phyloP scores from a whole-genome alignment of 2,113 vertebrate species.

The Ammospiza caudacuta region DNA sequence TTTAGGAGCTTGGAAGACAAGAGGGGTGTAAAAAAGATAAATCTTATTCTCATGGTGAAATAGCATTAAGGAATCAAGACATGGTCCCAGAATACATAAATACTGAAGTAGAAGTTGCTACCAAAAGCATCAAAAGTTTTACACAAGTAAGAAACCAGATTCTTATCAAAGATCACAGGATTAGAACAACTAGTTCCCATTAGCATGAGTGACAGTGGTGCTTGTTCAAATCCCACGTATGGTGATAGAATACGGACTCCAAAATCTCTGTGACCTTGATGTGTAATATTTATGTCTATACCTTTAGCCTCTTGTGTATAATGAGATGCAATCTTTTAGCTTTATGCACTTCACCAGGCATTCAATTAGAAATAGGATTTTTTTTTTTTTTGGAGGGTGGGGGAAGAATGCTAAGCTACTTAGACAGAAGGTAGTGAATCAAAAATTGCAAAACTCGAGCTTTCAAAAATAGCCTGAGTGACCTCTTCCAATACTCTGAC shows the following conservation, averaged over 20 bases:
- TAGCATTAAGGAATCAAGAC: neutral
- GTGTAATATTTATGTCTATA: conserved; percentile 31
- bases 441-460: conserved; percentile 82
- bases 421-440: conserved; percentile 81
- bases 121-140: neutral
- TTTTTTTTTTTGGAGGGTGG: neutral
- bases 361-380: conserved; percentile 67
- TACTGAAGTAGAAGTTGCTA: neutral
- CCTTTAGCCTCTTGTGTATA: conserved; percentile 41
- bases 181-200: neutral
- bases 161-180: neutral
- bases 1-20: neutral
- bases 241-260: conserved; percentile 32
- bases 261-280: conserved; percentile 65
- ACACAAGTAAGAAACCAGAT: neutral
- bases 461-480: conserved; percentile 85
- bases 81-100: neutral
- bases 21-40: neutral
- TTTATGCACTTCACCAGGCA: conserved; percentile 62
- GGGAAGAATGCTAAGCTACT: conserved; percentile 62
- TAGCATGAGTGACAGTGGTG: neutral
- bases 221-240: conserved; percentile 46
- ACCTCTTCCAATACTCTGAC: conserved; percentile 89
- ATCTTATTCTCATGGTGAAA: neutral
- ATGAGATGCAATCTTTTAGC: conserved; percentile 52